phyloP scores from a whole-genome alignment of 2,888 invertebrate species.

The Noctuana brunneofusca region DNA sequence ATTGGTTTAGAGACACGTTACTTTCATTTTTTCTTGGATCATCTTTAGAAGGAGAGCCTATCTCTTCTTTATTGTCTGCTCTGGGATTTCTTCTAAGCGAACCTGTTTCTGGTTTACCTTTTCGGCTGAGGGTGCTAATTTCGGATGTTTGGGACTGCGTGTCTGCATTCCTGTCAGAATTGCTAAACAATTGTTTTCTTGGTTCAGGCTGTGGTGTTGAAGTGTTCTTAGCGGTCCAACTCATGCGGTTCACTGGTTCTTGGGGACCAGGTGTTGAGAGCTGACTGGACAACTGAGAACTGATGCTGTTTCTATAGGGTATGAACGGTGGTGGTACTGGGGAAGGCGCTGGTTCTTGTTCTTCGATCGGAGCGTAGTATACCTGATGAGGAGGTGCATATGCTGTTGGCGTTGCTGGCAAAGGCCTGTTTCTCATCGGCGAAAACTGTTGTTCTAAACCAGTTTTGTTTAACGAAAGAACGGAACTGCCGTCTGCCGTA shows the following conservation, averaged over 20 bases:
- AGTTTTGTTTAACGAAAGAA: conserved; percentile 89
- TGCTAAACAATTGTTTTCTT: conserved; percentile 65
- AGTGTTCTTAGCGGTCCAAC: conserved; percentile 78
- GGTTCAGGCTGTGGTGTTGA: conserved; percentile 75
- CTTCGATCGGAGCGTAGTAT: conserved; percentile 80
- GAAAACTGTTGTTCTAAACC: conserved; percentile 79
- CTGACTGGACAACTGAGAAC: conserved; percentile 77
- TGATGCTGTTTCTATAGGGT: conserved; percentile 74
- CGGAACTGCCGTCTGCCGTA: conserved; percentile 93
- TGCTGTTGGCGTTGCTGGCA: conserved; percentile 84
- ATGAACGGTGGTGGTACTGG: conserved; percentile 71
- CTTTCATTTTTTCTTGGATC: conserved; percentile 64
- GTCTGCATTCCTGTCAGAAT: conserved; percentile 59
- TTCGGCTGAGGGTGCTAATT: conserved; percentile 68
- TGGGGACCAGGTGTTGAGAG: conserved; percentile 77
- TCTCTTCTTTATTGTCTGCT: conserved; percentile 60
- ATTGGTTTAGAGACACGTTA: conserved; percentile 64
- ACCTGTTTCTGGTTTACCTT: conserved; percentile 80
- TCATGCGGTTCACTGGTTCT: conserved; percentile 77
- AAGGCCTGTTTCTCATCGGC: conserved; percentile 85
- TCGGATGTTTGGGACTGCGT: conserved; percentile 63
- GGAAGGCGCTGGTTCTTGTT: conserved; percentile 76
- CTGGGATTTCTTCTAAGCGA: conserved; percentile 69
- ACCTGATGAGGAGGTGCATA: conserved; percentile 72
- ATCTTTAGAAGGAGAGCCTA: conserved; percentile 68